A percentile compares a stretch with the other conserved stretches of the same genome.
Evolutionary conservation across 2,888 invertebrate species (phyloP).

Genomic region (Dusona sp.): DNA sequence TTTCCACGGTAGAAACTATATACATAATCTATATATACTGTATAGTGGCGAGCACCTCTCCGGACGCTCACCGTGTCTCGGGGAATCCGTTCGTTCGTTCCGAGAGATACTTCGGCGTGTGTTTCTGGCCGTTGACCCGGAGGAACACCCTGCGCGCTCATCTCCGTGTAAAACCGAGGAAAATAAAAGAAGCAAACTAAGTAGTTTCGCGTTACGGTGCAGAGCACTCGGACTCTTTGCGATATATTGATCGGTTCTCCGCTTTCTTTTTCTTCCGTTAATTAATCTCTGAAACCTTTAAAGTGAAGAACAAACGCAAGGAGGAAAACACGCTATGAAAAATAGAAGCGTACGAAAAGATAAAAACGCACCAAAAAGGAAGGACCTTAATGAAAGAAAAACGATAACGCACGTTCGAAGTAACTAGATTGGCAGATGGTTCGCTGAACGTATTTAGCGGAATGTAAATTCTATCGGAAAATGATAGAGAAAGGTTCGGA

Average conservation of each 20-base stretch:
- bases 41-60: constrained; percentile 16
- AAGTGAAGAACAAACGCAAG: constrained; percentile 4
- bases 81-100: constrained; percentile 66
- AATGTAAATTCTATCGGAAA: constrained; percentile 1
- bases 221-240: constrained; percentile 27
- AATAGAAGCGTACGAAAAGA: neutral
- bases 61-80: constrained; percentile 53
- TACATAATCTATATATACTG: no score
- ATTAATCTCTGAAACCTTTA: constrained; percentile 35
- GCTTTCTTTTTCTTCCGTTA: constrained; percentile 13
- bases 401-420: neutral
- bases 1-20: neutral
- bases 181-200: constrained; percentile 42
- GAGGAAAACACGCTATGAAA: neutral
- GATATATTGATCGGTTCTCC: constrained; percentile 24
- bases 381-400: constrained; percentile 25
- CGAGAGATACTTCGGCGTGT: constrained; percentile 55
- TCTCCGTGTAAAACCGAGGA: constrained; percentile 33
- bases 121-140: constrained; percentile 65
- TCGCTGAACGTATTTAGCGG: neutral
- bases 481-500: neutral
- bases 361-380: neutral
- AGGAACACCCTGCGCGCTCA: constrained; percentile 45
- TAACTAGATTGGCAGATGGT: constrained; percentile 6
- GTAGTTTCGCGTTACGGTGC: constrained; percentile 39